Percentiles rank a stretch among this genome's conserved stretches.
These are phyloP conservation scores for Psix sp. DNA, from an alignment of 1,140 invertebrate species.

Conservation along the genomic window DNA sequence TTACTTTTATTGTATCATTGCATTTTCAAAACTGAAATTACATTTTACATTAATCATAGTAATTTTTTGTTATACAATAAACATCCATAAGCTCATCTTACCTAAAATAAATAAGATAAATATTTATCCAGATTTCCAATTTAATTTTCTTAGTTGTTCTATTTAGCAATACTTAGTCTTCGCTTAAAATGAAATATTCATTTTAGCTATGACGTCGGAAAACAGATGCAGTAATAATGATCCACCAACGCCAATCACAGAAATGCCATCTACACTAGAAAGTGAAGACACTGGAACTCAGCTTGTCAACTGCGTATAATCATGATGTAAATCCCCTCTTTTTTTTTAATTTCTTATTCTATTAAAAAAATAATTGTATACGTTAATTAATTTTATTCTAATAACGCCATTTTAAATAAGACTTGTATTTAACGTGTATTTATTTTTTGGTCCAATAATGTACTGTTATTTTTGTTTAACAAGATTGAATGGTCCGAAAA, in stretches of 20 bases:
- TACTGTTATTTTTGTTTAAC: neutral
- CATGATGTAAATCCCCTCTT: neutral
- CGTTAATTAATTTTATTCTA: too few species aligned
- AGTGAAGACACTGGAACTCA: conserved; percentile 68
- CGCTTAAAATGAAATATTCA: neutral
- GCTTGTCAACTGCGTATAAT: conserved; percentile 35
- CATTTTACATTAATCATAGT: too few species aligned
- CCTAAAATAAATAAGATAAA: too few species aligned
- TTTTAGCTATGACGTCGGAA: conserved; percentile 63
- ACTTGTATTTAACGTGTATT: neutral
- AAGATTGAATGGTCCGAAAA: neutral
- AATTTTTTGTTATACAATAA: too few species aligned
- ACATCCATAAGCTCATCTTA: too few species aligned
- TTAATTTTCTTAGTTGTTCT: too few species aligned
- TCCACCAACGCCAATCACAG: conserved; percentile 73
- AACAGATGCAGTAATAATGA: conserved; percentile 70
- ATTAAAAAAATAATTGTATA: too few species aligned
- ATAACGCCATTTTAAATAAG: too few species aligned
- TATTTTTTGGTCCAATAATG: neutral
- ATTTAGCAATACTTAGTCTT: neutral
- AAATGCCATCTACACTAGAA: conserved; percentile 71
- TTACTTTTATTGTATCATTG: too few species aligned
- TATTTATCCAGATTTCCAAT: too few species aligned
- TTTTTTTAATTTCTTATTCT: too few species aligned
- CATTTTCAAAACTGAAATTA: too few species aligned